Evolutionary conservation across 2,888 invertebrate genomes (phyloP).

Genomic region (Dione vanillae): DNA sequence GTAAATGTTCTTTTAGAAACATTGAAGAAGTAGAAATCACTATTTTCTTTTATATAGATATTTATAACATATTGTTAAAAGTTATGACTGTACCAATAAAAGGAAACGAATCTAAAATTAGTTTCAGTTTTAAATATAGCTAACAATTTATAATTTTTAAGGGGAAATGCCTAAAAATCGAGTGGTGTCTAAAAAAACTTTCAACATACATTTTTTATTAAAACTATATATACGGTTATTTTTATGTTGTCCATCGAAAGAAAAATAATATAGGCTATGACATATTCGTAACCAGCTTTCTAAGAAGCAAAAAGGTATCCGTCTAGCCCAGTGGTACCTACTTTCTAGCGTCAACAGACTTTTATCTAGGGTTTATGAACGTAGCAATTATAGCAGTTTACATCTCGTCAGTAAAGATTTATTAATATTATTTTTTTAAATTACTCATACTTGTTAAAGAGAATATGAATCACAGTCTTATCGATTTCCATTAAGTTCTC

Average conservation of each 20-base stretch:
- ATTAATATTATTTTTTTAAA: constrained; percentile 28
- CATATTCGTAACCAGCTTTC: constrained; percentile 42
- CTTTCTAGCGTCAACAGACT: constrained; percentile 44
- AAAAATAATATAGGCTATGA: constrained; percentile 44
- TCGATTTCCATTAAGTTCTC: background rate
- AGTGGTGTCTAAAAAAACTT: background rate
- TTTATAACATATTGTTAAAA: too few species aligned
- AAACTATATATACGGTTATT: constrained; percentile 33
- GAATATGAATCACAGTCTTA: background rate
- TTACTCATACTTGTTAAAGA: background rate
- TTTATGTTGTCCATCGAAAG: constrained; percentile 2
- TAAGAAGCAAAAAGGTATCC: constrained; percentile 38
- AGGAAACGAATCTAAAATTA: too few species aligned
- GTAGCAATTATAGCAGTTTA: constrained; percentile 42
- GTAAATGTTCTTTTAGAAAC: too few species aligned
- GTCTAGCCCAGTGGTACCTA: constrained; percentile 34
- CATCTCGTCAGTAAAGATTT: constrained; percentile 41
- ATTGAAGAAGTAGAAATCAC: too few species aligned
- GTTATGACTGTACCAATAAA: too few species aligned
- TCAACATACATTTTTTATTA: background rate
- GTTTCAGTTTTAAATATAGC: too few species aligned
- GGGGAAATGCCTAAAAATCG: too few species aligned
- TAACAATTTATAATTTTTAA: too few species aligned
- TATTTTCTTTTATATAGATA: too few species aligned
- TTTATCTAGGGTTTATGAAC: constrained; percentile 49